These are phyloP conservation scores for Hypothenemus hampei DNA, from an alignment of 1,140 invertebrate species.

Conservation along the genomic window DNA sequence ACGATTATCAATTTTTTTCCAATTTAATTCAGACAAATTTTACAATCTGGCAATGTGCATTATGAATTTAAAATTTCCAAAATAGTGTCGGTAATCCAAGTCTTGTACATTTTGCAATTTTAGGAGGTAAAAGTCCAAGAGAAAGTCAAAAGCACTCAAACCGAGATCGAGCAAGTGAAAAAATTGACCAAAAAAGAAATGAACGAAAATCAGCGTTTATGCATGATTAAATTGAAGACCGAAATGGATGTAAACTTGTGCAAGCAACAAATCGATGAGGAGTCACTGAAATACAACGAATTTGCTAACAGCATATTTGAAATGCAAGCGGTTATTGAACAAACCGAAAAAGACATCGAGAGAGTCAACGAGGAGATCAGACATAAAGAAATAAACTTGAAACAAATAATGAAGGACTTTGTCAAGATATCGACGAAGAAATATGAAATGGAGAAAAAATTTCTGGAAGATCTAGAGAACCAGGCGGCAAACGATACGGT, in stretches of 20 bases:
- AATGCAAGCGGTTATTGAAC: constrained; percentile 39
- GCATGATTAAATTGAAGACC: constrained; percentile 54
- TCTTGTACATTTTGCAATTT: background rate
- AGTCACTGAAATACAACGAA: constrained; percentile 28
- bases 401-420: constrained; percentile 49
- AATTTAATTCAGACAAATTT: too few species aligned
- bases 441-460: constrained; percentile 55
- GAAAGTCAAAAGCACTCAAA: constrained; percentile 28
- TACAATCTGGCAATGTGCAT: too few species aligned
- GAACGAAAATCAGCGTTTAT: constrained; percentile 59
- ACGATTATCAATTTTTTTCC: too few species aligned
- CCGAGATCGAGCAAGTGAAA: constrained; percentile 52
- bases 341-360: constrained; percentile 56
- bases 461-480: constrained; percentile 60
- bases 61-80: too few species aligned
- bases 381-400: constrained; percentile 39
- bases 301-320: constrained; percentile 26
- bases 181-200: constrained; percentile 57
- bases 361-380: constrained; percentile 31
- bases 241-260: constrained; percentile 51
- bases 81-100: background rate
- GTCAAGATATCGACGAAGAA: constrained; percentile 52
- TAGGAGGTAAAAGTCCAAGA: constrained; percentile 22
- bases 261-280: constrained; percentile 24
- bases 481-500: constrained; percentile 63